Base-by-base conservation (phyloP, 2,113 vertebrate genomes). In the Sinocyclocheilus grahami region DNA sequence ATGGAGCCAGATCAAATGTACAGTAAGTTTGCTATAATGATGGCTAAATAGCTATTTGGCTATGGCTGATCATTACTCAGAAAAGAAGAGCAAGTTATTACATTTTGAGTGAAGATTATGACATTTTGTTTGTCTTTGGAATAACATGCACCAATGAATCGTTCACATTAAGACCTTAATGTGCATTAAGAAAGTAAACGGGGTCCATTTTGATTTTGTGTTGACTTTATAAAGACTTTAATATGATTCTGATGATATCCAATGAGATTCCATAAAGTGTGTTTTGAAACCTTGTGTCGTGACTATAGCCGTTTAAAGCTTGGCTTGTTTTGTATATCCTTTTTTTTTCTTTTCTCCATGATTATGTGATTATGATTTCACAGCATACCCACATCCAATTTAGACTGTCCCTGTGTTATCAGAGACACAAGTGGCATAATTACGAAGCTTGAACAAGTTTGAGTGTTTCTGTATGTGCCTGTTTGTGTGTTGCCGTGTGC, bases 341-440 rank as follows among this genome's bases (percentile, higher is more conserved):
- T 60, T 60, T 42, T 12, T n/a, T 53, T 39, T 33, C 30, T 62
- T 42, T 22, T 22, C 20, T n/a, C 2, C n/a, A 18, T 27, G 78
- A 42, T 39, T 65, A 81, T 65, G 39, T 46, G 12, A 81, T 81
- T 81, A 48, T 81, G 39, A 81, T 81, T 81, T 65, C 79, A 48
- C 13, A 24, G 33, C 55, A 42, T 62, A 79, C 33, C 55, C 78
- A 30, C 60, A 65, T 81, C 8, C 79, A 65, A 20, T 81, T 48
- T 81, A 27, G 9, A 46, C 22, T 1, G 13, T 20, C 9, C n/a
- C n/a, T 27, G 14, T 42, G 60, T 81, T 62, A 65, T 81, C 60
- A 81, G 22, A 81, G 22, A 81, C 39, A 46, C 79, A 81, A 67
- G 79, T 81, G 79, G n/a, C 33, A 39, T 72, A 76, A 60, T 72